Evolutionary conservation across 2,888 invertebrate species (phyloP), one percentile per base, ranked within the genome.

Genomic region (Caenorhabditis macrosperma): DNA sequence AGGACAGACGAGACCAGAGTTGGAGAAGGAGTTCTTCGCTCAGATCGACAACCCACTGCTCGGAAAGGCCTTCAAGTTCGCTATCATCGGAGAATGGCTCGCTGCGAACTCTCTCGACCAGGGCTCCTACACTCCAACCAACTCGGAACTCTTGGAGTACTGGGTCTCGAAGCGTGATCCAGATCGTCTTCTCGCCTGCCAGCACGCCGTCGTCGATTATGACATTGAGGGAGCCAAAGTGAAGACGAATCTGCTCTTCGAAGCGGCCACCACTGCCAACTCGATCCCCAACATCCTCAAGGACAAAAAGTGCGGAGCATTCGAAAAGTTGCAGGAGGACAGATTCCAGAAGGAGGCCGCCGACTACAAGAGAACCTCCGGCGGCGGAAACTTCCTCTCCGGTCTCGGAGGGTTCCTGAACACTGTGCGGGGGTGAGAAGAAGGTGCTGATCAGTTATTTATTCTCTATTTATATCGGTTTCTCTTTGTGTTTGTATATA

Each of bases 201-300:
- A 90, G 52, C 89, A 90, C 61, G 86, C 88, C 6, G 90, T 90
- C 1, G 86, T 90, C 26, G 90, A 90, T 75, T 90, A 90, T 60
- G 90, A 90, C 68, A 87, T 90, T 50, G 90, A 90, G 64, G 90
- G 90, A 28, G 89, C 90, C 46, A 90, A 90, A 74, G 89, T 89
- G 30, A 90, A 90, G 75, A 89, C 89, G 22, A 89, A 89, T 54
- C 69, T 89, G 15, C 82, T 89, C 15, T 89, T 89, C 68, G 89
- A 89, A 63, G 90, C 89, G 2, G 90, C 90, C 35, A 89, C 89
- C 2, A 90, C 89, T 1, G 90, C 90, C 33, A 85, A 85, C 50
- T 87, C 86, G 38, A 78, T 90, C 33, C 90, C 90, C 9, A 89
- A 90, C 69, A 90, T 90, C 57, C 83, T 90, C 80, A 90, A 90